Base-by-base conservation (phyloP, 2,888 invertebrate species). In the Flexamia atlantica region DNA sequence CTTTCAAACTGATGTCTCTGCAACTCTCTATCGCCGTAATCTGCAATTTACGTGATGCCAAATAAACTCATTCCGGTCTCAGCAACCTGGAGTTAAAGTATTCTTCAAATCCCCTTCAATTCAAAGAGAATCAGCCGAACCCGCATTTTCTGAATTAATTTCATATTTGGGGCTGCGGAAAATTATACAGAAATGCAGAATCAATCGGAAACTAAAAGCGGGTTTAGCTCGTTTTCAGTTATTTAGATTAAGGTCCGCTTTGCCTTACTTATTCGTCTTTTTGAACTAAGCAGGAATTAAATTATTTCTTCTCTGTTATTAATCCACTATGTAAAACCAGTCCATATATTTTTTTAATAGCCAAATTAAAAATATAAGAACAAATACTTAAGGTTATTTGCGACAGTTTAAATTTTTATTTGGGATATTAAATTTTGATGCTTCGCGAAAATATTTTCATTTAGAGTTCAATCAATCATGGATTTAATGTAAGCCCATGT, bases 81-180 rank as follows among this genome's bases (percentile, higher is more conserved):
- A 50, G 50, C 76, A 76, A 72, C n/a, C 36, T 20, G 76, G 76
- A 76, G 72, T 72, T 72, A 72, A 42, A 42, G 76, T 76, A 50
- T 76, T 76, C 76, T 76, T 76, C 50, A 76, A 42, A 76, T 42
- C 76, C 76, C 42, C 64, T 64, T 68, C 70, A 70, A 70, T 70
- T 70, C 76, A 76, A 76, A 76, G 46, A 40, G 40, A 76, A 76
- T 76, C 76, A 76, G 76, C 76, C 50, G 40, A 76, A 50, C 25
- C 76, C 42, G 42, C 76, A 28, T 76, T 72, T 76, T 46, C 46
- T 46, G 76, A 76, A 76, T 76, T 76, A 76, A 46, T 76, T 46
- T 76, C 46, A 76, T 50, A 76, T 46, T 76, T 76, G 28, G 40
- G 28, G 46, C 23, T 42, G 76, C 46, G 40, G 46, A 76, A 76